Evolutionary conservation across 2,888 invertebrate genomes (phyloP).

Genomic region (Protophormia terraenovae): DNA sequence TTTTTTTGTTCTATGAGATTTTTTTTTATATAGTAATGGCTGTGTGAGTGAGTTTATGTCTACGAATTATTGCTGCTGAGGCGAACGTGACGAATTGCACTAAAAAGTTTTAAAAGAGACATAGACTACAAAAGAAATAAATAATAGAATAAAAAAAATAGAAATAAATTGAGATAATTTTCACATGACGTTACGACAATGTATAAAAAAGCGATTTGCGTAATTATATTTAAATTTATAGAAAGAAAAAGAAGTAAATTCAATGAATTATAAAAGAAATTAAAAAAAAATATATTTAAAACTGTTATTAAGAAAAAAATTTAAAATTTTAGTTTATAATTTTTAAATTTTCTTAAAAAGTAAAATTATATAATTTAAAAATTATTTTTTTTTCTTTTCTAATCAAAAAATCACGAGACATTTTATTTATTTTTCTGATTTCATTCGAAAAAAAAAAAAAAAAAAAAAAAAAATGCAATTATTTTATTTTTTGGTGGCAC

Average conservation of each 20-base stretch:
- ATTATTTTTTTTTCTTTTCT: not conserved
- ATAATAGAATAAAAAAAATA: not conserved
- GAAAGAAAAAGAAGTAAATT: not conserved
- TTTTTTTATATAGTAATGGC: not conserved
- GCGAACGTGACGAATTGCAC: conserved; percentile 60
- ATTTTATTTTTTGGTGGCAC: conserved; percentile 22
- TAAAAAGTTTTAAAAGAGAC: conserved; percentile 23
- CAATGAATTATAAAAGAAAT: not conserved
- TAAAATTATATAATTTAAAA: conserved; percentile 7
- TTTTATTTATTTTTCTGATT: conserved; percentile 21
- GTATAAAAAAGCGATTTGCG: conserved; percentile 9
- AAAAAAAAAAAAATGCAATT: conserved; percentile 1
- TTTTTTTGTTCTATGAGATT: conserved; percentile 10
- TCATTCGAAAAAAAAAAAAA: too few relatives aligned
- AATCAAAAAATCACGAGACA: conserved; percentile 44
- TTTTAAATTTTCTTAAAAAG: not conserved
- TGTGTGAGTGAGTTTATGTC: not conserved
- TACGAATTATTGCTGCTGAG: conserved; percentile 28
- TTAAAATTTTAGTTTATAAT: too few relatives aligned
- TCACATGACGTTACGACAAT: conserved; percentile 35
- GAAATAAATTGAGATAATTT: conserved; percentile 52
- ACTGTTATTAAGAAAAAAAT: not conserved
- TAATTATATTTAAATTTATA: conserved; percentile 33
- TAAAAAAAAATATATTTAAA: not conserved
- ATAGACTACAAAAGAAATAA: conserved; percentile 24